Evolutionary conservation across 2,888 invertebrate genomes (phyloP).

Genomic region (Lamellibrachia columna): DNA sequence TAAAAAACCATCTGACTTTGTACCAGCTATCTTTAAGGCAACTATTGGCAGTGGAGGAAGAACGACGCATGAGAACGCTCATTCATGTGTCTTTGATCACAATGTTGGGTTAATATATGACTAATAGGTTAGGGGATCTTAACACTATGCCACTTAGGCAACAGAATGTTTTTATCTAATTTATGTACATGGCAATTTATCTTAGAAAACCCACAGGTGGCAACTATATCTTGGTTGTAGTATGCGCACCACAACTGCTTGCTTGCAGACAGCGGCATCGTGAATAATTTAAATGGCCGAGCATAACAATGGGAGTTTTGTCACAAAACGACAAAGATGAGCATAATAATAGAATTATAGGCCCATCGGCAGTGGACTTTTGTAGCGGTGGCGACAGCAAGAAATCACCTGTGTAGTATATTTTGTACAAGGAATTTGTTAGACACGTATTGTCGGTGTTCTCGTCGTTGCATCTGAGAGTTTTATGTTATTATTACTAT

Average conservation of each 20-base stretch:
- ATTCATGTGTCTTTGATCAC: neutral
- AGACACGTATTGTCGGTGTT: slow-evolving; percentile 6
- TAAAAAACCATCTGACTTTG: too few relatives aligned
- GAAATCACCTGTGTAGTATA: neutral
- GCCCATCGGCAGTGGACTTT: slow-evolving; percentile 9
- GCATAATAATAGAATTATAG: slow-evolving; percentile 16
- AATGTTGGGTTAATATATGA: neutral
- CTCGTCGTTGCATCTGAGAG: slow-evolving; percentile 2
- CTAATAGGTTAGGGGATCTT: neutral
- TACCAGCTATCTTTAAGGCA: too few relatives aligned
- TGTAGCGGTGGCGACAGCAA: neutral
- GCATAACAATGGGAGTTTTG: neutral
- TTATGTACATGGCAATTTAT: slow-evolving; percentile 12
- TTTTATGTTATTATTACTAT: slow-evolving; percentile 1
- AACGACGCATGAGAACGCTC: neutral
- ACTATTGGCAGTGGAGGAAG: too few relatives aligned
- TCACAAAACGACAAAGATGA: slow-evolving; percentile 1
- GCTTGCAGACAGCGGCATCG: neutral
- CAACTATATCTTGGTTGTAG: neutral
- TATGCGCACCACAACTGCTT: neutral
- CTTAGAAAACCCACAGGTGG: neutral
- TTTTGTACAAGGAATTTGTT: slow-evolving; percentile 1
- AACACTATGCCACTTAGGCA: neutral
- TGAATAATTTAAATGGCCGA: neutral
- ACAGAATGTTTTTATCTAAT: neutral